Base-by-base conservation (phyloP, 2,888 invertebrate genomes). In the Acanthopleura granulata region DNA sequence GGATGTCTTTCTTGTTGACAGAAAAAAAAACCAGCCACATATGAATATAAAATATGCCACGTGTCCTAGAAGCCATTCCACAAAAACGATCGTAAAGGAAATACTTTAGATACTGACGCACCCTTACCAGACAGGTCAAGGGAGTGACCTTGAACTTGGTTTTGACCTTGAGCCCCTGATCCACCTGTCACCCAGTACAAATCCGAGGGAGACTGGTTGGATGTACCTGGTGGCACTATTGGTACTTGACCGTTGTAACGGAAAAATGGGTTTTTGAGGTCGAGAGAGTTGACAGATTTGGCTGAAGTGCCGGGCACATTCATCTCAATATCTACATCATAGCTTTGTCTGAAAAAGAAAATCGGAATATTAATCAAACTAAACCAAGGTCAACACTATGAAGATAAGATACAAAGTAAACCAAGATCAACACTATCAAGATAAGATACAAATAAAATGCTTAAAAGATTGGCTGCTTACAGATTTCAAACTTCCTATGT, bases 231-330 rank as follows among this genome's bases (percentile, higher is more conserved):
- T 12, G 98, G 98, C 0, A 97, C 95, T 0, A 96, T 95, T 0
- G 97, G 96, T 15, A 84, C 82, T 72, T 88, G 87, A 25, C 90
- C 90, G 49, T 90, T 89, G 84, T 90, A 90, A 89, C 98, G 94
- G 91, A 99, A 99, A 93, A 97, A 98, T 0, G 99, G 98, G 92
- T 99, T 99, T 92, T 99, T 99, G 86, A 99, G 92, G 91, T 99
- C 99, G 87, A 99, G 93, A 22, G 96, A 96, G 90, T 99, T 99
- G 79, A 94, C 94, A 61, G 97, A 96, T 78, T 94, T 94, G 25
- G 91, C 91, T 76, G 94, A 94, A 16, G 96, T 96, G 61, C 97
- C 97, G 89, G 97, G 97, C 78, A 98, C 93, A 83, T 94, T 94
- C 82, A 99, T 92, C 85, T 97, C 97, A 90, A 99, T 98, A 22